Evolutionary conservation across 2,113 vertebrate genomes (phyloP), one percentile per base, ranked within the genome.

Genomic region (Zosterops borbonicus): DNA sequence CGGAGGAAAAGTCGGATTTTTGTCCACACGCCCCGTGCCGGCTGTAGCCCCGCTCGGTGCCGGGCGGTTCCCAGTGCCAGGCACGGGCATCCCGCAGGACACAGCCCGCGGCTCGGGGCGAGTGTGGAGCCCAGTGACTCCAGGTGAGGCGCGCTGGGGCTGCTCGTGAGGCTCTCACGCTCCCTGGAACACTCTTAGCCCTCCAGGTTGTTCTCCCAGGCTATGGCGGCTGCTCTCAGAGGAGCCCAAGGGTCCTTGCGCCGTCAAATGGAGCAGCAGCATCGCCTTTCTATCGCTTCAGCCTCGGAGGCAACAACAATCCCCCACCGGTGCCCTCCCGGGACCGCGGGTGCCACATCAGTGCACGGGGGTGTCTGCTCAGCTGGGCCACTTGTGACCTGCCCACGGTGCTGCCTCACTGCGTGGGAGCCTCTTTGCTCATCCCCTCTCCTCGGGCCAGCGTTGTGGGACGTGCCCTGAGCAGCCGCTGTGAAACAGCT

Each of bases 101-200:
- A 42, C 11, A 1, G 55, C 33, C 35, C 0, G 3, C 0, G 44
- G 9, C 12, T n/a, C 24, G 29, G 3, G 21, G 15, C 18, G 1
- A 7, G 7, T 15, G 47, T 3, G 50, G 15, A 55, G 33, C 19
- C 11, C 3, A 0, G 42, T 24, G 53, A 7, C 17, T 25, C 18
- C 11, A 1, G 5, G 19, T 5, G 23, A n/a, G 33, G 3, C 10
- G 47, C 15, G 37, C 11, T 28, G 33, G 18, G 47, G 8, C 5
- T 42, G 47, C 22, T 46, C 11, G 12, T 3, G 6, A 46, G 23
- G 15, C 10, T 77, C 39, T 27, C 7, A 0, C 3, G 0, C 17
- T 35, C 31, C 28, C 83, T 42, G 20, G 15, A n/a, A 14, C 7
- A 0, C 23, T 68, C 37, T n/a, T 27, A 41, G 25, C 42, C 9